Conservation (phyloP, 2,797 vertebrate genomes). For the Hyperoplus immaculatus region DNA sequence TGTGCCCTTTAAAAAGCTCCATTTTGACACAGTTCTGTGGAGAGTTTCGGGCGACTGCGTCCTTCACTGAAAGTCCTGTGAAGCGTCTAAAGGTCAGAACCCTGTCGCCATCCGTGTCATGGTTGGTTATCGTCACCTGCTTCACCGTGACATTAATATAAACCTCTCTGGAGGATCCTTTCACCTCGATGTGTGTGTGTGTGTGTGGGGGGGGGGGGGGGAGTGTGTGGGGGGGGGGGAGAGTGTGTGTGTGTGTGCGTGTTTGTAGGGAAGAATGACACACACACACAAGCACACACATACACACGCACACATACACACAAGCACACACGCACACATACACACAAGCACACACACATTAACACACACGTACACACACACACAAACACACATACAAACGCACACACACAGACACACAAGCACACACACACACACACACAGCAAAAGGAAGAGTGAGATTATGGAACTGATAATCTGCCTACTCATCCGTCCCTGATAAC, state of each 20-base stretch:
- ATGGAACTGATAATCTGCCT: conserved; percentile 67
- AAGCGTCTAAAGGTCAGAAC: conserved; percentile 48
- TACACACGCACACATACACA: no score
- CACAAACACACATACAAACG: no score
- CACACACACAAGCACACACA: no score
- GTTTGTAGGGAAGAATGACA: no score
- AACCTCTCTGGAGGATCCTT: conserved; percentile 13
- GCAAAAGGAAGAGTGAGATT: conserved; percentile 62
- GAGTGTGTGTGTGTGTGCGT: no score
- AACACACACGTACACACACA: no score
- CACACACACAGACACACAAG: no score
- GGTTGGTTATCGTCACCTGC: conserved; percentile 39
- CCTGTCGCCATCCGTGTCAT: conserved; percentile 25
- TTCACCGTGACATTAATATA: conserved; percentile 39
- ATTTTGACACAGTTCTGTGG: not conserved
- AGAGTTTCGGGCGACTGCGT: not conserved
- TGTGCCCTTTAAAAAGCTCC: no score
- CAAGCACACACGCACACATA: no score
- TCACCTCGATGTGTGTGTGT: not conserved
- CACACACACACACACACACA: not conserved
- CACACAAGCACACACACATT: no score
- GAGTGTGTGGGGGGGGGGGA: no score
- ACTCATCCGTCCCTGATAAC: conserved; percentile 67
- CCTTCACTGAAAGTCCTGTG: conserved; percentile 16
- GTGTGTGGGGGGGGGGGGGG: no score